Conservation (phyloP, 2,797 vertebrate species). For the Hemitrygon akajei region DNA sequence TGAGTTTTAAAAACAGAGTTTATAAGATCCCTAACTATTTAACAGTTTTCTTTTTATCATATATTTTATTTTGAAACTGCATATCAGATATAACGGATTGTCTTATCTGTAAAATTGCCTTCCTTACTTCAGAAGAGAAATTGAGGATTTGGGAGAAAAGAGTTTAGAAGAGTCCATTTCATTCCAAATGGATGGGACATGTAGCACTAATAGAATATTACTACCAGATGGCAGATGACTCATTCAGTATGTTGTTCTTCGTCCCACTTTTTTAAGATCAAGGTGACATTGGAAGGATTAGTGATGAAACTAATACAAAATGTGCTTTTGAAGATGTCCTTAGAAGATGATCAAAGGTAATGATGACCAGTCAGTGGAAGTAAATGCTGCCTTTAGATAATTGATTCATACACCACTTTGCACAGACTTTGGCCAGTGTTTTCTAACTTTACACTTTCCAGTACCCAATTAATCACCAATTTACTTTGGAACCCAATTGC, state of each 20-base stretch:
- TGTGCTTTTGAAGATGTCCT: neutral
- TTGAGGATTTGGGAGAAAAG: neutral
- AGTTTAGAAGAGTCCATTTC: neutral
- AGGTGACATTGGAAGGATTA: neutral
- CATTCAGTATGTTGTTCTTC: neutral
- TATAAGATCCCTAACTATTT: neutral
- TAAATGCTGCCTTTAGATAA: neutral
- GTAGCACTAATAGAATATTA: neutral
- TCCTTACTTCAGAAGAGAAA: neutral
- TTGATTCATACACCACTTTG: neutral
- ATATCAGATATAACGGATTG: neutral
- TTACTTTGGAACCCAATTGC: neutral
- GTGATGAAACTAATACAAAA: neutral
- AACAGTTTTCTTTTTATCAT: neutral
- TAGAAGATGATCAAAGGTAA: neutral
- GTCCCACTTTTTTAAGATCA: neutral
- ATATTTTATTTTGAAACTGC: neutral
- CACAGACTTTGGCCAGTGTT: neutral
- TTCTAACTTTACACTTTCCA: neutral
- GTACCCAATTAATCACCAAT: too few species aligned
- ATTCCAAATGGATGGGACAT: neutral
- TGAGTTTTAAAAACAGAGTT: neutral
- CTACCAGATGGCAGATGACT: neutral
- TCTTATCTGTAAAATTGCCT: neutral
- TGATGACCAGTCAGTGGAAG: neutral